Evolutionary conservation across 2,888 invertebrate genomes (phyloP).

Genomic region (Tricholauxania praeusta): DNA sequence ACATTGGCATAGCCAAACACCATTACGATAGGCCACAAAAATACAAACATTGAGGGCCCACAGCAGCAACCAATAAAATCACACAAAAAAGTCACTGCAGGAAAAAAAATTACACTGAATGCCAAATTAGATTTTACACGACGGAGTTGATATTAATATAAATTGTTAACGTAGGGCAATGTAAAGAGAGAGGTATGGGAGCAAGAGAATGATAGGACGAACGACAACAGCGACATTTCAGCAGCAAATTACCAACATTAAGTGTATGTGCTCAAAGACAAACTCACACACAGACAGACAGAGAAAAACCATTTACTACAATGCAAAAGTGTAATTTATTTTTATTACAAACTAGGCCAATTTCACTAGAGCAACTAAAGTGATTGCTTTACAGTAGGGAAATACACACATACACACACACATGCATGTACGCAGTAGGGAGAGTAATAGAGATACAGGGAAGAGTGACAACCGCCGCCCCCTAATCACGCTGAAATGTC

Average conservation of each 20-base stretch:
- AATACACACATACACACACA: slow-evolving; percentile 16
- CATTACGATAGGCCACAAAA: background rate
- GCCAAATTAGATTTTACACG: slow-evolving; percentile 38
- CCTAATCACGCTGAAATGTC: slow-evolving; percentile 39
- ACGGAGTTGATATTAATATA: slow-evolving; percentile 48
- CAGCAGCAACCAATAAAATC: slow-evolving; percentile 30
- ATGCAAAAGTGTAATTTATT: slow-evolving; percentile 51
- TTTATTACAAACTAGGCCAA: slow-evolving; percentile 55
- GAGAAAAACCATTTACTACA: slow-evolving; percentile 21
- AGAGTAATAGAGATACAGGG: slow-evolving; percentile 20
- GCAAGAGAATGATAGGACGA: background rate
- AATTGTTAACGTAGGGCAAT: slow-evolving; percentile 45
- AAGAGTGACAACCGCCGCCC: background rate
- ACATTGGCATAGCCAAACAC: background rate
- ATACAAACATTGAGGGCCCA: background rate
- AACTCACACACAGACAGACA: slow-evolving; percentile 32
- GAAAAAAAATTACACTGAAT: slow-evolving; percentile 28
- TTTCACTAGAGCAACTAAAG: slow-evolving; percentile 48
- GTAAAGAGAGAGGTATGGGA: background rate
- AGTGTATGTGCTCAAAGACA: slow-evolving; percentile 28
- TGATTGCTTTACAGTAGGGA: slow-evolving; percentile 19
- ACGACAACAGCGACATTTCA: slow-evolving; percentile 41
- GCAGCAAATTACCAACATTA: slow-evolving; percentile 37
- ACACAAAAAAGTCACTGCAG: slow-evolving; percentile 1
- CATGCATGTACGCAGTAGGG: slow-evolving; percentile 34